These are phyloP conservation scores for Nematopogon swammerdamellus DNA, from an alignment of 2,888 invertebrate species.

Conservation along the genomic window DNA sequence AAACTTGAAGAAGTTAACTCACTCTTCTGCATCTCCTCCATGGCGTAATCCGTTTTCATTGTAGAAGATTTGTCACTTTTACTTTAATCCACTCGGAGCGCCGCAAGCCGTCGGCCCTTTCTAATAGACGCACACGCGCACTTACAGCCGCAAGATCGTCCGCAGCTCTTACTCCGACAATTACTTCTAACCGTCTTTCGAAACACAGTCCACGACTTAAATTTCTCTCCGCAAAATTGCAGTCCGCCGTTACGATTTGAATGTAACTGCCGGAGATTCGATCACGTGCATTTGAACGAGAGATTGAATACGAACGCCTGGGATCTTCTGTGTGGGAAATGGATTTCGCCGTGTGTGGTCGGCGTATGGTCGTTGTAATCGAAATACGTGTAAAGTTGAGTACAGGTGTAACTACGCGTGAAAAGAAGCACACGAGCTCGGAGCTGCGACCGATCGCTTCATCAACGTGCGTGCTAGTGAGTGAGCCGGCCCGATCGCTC, in stretches of 20 bases:
- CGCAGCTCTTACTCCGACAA: background rate
- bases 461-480: background rate
- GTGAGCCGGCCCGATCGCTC: background rate
- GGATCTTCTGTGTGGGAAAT: no score
- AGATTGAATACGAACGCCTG: no score
- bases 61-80: constrained; percentile 11
- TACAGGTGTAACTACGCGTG: no score
- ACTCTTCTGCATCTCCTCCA: constrained; percentile 54
- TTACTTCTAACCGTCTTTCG: background rate
- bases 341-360: no score
- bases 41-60: constrained; percentile 55
- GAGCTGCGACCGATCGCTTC: background rate
- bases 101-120: background rate
- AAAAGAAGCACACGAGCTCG: no score
- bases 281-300: no score
- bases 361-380: no score
- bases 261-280: no score
- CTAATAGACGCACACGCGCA: background rate
- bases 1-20: constrained; percentile 20
- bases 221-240: no score
- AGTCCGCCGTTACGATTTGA: no score
- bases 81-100: background rate
- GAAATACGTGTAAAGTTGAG: no score
- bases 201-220: background rate
- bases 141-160: background rate